Evolutionary conservation across 2,888 invertebrate genomes (phyloP).

Genomic region (Hyles lineata): DNA sequence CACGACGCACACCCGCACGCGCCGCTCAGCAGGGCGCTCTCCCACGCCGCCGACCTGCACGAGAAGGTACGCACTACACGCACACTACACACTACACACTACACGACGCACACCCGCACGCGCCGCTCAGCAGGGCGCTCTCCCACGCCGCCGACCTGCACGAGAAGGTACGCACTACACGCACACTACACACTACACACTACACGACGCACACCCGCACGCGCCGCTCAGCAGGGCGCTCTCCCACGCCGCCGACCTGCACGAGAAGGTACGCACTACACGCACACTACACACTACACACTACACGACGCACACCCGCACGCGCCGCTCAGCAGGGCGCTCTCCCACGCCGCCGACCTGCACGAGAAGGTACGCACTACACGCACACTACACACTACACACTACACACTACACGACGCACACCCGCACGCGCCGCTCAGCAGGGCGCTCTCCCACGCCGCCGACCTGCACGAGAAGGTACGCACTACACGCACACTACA

Average conservation of each 20-base stretch:
- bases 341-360: constrained; percentile 86
- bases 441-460: constrained; percentile 90
- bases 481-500: constrained; percentile 91
- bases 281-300: constrained; percentile 91
- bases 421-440: constrained; percentile 97
- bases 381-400: too few relatives aligned
- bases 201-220: constrained; percentile 95
- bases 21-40: constrained; percentile 93
- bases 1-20: constrained; percentile 97
- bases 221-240: constrained; percentile 94
- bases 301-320: constrained; percentile 96
- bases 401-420: constrained; percentile 94
- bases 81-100: constrained; percentile 88
- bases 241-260: constrained; percentile 85
- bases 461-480: constrained; percentile 64
- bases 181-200: constrained; percentile 91
- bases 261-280: constrained; percentile 85
- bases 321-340: constrained; percentile 93
- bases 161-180: constrained; percentile 87
- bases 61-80: constrained; percentile 87
- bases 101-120: constrained; percentile 96
- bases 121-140: constrained; percentile 94
- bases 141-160: constrained; percentile 82
- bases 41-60: constrained; percentile 82
- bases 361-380: constrained; percentile 83